These are phyloP conservation scores for Bothrops jararaca DNA, from an alignment of 2,113 vertebrate species.

Conservation along the genomic window DNA sequence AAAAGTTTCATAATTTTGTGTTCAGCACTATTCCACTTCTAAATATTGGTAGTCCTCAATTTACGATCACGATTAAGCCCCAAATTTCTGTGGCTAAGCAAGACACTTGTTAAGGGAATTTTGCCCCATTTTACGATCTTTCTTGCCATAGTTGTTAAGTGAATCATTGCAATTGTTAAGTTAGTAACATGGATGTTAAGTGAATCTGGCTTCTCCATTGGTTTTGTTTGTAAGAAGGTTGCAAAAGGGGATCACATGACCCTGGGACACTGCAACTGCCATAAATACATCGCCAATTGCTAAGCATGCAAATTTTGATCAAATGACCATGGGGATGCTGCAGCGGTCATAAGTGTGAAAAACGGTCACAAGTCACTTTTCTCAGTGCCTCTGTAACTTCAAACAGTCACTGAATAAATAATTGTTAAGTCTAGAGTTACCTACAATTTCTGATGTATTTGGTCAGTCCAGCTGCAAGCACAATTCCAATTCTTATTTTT, in stretches of 20 bases:
- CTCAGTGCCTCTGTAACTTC: neutral
- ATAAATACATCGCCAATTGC: neutral
- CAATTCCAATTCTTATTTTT: neutral
- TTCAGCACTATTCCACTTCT: neutral
- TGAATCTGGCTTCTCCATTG: neutral
- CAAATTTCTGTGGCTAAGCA: neutral
- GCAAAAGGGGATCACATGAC: too few relatives aligned
- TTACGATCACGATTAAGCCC: neutral
- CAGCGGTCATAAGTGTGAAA: neutral
- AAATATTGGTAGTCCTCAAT: neutral
- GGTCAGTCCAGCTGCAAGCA: neutral
- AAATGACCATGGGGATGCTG: neutral
- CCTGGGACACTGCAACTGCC: neutral
- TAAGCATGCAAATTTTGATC: neutral
- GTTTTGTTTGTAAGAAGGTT: too few relatives aligned
- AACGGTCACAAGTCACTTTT: neutral
- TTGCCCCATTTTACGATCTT: neutral
- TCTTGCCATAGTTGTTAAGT: too few relatives aligned
- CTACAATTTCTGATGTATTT: neutral
- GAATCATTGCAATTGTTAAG: neutral
- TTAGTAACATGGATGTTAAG: neutral
- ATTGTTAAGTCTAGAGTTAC: neutral
- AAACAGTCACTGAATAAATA: neutral
- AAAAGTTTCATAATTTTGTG: neutral
- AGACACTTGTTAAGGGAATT: neutral